Percentiles rank a stretch among this genome's conserved stretches.
Conservation (phyloP, 2,797 vertebrate genomes). For the Pangasius macronema region DNA sequence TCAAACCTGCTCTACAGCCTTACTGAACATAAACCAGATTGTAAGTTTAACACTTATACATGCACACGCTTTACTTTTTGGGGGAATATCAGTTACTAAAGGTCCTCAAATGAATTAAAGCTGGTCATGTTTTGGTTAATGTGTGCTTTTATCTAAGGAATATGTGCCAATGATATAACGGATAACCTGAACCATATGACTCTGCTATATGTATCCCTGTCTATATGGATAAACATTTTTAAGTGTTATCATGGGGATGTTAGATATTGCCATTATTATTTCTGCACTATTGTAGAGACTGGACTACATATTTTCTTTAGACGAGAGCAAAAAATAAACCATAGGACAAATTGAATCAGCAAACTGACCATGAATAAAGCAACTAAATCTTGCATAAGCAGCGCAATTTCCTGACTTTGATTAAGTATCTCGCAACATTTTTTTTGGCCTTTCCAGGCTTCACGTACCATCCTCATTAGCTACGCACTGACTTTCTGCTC, state of each 20-base stretch:
- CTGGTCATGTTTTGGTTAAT: not conserved
- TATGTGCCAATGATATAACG: not conserved
- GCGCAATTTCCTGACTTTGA: not conserved
- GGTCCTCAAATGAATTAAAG: not conserved
- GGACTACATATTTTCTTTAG: not conserved
- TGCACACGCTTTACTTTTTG: not conserved
- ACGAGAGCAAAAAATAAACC: not conserved
- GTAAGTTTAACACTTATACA: not conserved
- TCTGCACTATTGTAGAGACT: not conserved
- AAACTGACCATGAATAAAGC: not conserved
- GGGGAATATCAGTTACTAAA: not conserved
- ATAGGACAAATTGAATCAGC: not conserved
- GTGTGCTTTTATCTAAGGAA: not conserved
- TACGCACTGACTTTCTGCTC: not conserved
- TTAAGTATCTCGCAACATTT: not conserved
- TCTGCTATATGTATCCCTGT: not conserved
- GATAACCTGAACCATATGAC: not conserved
- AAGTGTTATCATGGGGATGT: not conserved
- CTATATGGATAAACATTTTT: not conserved
- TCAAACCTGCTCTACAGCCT: not conserved
- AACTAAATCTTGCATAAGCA: not conserved
- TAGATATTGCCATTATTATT: not conserved
- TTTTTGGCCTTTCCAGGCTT: not conserved
- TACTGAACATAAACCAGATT: not conserved
- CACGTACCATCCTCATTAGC: not conserved